Conservation (phyloP, 2,888 invertebrate genomes). For the Abrostola triplasia region DNA sequence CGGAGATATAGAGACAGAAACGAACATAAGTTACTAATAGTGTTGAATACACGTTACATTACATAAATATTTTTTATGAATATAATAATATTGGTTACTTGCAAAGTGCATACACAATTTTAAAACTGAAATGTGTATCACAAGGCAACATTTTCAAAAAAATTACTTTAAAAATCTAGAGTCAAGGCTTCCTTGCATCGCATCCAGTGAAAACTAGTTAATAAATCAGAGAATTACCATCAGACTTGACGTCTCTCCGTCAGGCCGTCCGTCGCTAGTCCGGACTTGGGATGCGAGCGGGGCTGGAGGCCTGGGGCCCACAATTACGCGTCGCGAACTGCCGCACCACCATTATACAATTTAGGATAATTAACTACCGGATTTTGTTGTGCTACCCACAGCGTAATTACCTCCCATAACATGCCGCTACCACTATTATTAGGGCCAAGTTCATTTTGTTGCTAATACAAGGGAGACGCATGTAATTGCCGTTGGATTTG, state of each 20-base stretch:
- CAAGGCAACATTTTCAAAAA: too few relatives aligned
- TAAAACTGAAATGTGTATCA: too few relatives aligned
- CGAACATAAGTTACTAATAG: too few relatives aligned
- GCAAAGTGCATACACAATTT: too few relatives aligned
- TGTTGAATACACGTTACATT: too few relatives aligned
- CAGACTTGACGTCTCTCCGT: conserved; percentile 40
- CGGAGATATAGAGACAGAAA: too few relatives aligned
- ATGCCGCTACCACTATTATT: conserved; percentile 76
- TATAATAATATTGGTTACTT: too few relatives aligned
- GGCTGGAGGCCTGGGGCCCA: conserved; percentile 53
- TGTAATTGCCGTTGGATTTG: conserved; percentile 78
- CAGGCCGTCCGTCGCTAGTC: conserved; percentile 25
- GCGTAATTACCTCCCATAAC: conserved; percentile 85
- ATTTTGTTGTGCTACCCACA: conserved; percentile 79
- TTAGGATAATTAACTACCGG: conserved; percentile 88
- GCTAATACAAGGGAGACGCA: conserved; percentile 72
- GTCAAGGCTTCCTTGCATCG: conserved; percentile 1
- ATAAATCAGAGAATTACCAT: conserved; percentile 58
- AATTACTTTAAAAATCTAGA: too few relatives aligned
- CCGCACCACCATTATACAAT: conserved; percentile 86
- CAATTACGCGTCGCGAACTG: conserved; percentile 75
- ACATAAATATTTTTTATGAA: too few relatives aligned
- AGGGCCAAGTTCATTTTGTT: conserved; percentile 72
- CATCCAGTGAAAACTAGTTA: conserved; percentile 44
- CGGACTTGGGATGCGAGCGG: conserved; percentile 27